phyloP scores from a whole-genome alignment of 2,797 vertebrate genomes.

The Morelia viridis region DNA sequence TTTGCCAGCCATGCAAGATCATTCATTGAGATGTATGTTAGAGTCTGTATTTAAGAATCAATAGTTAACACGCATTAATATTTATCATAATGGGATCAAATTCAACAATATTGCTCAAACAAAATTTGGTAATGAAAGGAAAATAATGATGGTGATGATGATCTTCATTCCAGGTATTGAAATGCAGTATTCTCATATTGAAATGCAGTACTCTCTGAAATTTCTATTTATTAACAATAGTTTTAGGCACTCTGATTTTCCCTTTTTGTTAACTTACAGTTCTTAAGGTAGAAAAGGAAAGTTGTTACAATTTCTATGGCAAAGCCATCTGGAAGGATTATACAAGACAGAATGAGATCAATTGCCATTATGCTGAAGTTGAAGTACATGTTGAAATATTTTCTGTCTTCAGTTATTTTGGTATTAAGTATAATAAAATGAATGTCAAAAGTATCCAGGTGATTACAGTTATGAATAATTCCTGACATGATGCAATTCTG shows the following conservation, averaged over 20 bases:
- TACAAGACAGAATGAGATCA: not conserved
- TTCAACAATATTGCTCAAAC: not conserved
- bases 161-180: not conserved
- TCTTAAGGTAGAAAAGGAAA: not conserved
- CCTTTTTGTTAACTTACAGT: not conserved
- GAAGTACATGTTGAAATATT: not conserved
- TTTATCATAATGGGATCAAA: not conserved
- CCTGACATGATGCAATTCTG: not conserved
- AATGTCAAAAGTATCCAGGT: not conserved
- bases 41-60: not conserved
- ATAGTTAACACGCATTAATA: not conserved
- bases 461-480: not conserved
- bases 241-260: not conserved
- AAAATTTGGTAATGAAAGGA: not conserved
- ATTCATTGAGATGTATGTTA: not conserved
- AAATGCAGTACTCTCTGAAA: not conserved
- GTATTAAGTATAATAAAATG: not conserved
- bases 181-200: not conserved
- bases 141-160: not conserved
- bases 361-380: not conserved
- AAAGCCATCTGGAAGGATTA: not conserved
- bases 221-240: not conserved
- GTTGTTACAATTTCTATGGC: not conserved
- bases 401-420: not conserved
- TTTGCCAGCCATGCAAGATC: too few species aligned